phyloP scores from a whole-genome alignment of 2,797 vertebrate genomes.

The Neopelma chrysocephalum region DNA sequence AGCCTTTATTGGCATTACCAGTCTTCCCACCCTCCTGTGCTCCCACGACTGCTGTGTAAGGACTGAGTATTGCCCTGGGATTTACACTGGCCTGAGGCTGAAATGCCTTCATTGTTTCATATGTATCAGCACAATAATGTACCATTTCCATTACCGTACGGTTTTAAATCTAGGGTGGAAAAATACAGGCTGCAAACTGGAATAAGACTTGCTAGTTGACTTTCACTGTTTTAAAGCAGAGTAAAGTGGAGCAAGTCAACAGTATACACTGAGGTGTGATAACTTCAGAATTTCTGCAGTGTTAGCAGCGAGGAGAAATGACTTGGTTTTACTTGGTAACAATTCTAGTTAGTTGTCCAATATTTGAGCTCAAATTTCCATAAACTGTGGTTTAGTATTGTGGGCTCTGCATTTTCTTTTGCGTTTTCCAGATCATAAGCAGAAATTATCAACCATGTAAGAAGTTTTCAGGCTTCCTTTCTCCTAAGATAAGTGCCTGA shows the following conservation, averaged over 20 bases:
- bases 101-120: conserved; percentile 2
- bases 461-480: neutral
- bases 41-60: neutral
- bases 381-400: neutral
- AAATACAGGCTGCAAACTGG: neutral
- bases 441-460: neutral
- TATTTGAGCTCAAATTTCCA: neutral
- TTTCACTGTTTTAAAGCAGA: neutral
- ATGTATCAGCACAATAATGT: neutral
- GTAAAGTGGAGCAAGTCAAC: neutral
- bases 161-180: neutral
- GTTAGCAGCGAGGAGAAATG: neutral
- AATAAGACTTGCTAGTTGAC: neutral
- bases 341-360: neutral
- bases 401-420: neutral
- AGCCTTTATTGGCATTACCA: neutral
- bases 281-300: neutral
- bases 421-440: neutral
- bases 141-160: neutral
- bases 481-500: neutral
- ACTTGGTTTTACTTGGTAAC: neutral
- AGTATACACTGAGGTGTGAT: neutral
- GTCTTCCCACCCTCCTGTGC: neutral
- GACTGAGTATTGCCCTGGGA: neutral
- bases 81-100: neutral